Conservation (phyloP, 2,888 invertebrate genomes). For the Caenorhabditis sp. region DNA sequence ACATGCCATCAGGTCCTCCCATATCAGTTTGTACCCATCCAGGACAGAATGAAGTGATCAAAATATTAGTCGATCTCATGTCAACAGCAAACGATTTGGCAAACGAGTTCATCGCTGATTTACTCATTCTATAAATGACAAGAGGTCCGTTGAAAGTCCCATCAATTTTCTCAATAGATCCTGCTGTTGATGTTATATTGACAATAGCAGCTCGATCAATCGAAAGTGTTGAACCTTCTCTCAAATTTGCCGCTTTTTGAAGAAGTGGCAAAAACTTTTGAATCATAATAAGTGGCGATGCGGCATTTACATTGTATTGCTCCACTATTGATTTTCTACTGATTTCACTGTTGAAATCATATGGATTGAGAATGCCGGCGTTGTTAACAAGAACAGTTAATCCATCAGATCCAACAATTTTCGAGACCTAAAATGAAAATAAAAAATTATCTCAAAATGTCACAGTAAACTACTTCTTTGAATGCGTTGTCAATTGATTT, state of each 20-base stretch:
- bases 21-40: conserved; percentile 62
- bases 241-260: conserved; percentile 26
- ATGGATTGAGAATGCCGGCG: conserved; percentile 34
- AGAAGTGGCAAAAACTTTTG: conserved; percentile 45
- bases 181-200: conserved; percentile 52
- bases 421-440: conserved; percentile 10
- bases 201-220: conserved; percentile 47
- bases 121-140: conserved; percentile 39
- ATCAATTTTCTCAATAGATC: conserved; percentile 39
- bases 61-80: conserved; percentile 37
- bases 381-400: conserved; percentile 40
- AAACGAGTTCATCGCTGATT: conserved; percentile 55
- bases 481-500: conserved; percentile 29
- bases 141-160: conserved; percentile 40
- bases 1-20: conserved; percentile 51
- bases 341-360: conserved; percentile 29
- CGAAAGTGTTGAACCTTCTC: conserved; percentile 24
- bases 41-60: conserved; percentile 47
- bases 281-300: conserved; percentile 21
- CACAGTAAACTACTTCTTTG: conserved; percentile 4
- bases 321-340: conserved; percentile 18
- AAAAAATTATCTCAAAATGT: no score
- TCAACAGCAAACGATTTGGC: conserved; percentile 46
- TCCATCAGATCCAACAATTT: conserved; percentile 32
- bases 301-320: conserved; percentile 29